Evolutionary conservation across 2,113 vertebrate species (phyloP), one percentile per base, ranked within the genome.

Genomic region (Chaetorhynchus papuensis): DNA sequence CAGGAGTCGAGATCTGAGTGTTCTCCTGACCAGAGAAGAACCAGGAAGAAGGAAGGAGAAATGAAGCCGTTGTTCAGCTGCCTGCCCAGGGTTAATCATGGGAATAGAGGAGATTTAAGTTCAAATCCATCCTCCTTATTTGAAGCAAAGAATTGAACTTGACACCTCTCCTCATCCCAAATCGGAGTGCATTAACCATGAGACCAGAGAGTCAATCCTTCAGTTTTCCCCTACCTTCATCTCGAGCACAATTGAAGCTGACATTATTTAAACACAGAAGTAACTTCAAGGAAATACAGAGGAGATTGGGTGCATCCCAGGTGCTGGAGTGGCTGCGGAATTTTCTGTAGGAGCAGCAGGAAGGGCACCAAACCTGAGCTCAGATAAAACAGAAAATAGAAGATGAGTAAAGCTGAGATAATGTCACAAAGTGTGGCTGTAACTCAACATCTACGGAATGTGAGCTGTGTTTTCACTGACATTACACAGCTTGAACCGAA

Each of bases 61-160:
- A 53, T 11, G 7, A 41, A 85, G 42, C 23, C 71, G 71, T 93
- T 16, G 2, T 53, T 94, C 54, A 80, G 68, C 42, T 63, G 63
- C 75, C 42, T 66, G 63, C 71, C 64, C 83, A 70, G 71, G 68
- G 64, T 95, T 95, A 93, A 86, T 74, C 79, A 63, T 23, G 39
- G 60, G 49, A 82, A 86, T 70, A 61, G 35, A 72, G 41, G 66
- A 60, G 90, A 95, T 90, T 90, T 59, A 52, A 86, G 86, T 90
- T 93, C 90, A 92, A 86, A 83, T 86, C 88, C 56, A 74, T 94
- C 92, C 79, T 90, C 82, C 42, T 88, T 81, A 81, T 83, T 14
- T 96, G 93, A 95, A 92, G 89, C 86, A 89, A 68, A 81, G 95
- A 97, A 97, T 96, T 92, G 89, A 94, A 92, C 54, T 19, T 93